Evolutionary conservation across 2,113 vertebrate genomes (phyloP).

Genomic region (Rhinopomastus cyanomelas): DNA sequence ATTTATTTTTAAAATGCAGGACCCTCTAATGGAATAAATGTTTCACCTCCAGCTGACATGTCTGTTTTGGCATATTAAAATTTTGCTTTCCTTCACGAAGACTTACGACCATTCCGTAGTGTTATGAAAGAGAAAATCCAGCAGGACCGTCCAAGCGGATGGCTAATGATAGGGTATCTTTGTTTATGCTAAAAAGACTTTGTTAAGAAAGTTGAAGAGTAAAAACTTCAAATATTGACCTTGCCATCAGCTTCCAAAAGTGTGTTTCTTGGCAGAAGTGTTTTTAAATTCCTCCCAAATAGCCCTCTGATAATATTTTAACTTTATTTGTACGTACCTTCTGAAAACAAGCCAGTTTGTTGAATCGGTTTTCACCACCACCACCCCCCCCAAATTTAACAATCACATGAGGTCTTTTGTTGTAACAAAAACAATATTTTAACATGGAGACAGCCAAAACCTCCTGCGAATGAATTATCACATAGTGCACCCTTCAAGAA

Average conservation of each 20-base stretch:
- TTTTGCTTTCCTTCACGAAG: not conserved
- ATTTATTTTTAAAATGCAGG: slow-evolving; percentile 39
- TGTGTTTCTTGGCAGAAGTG: slow-evolving; percentile 21
- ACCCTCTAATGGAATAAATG: slow-evolving; percentile 15
- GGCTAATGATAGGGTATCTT: slow-evolving; percentile 12
- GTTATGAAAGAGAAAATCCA: not conserved
- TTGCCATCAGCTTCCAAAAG: slow-evolving; percentile 8
- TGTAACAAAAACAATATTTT: not conserved
- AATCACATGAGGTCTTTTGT: not conserved
- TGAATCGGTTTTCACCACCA: not conserved
- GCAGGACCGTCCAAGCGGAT: not conserved
- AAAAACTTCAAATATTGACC: slow-evolving; percentile 28
- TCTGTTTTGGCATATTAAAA: not conserved
- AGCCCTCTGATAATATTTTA: slow-evolving; percentile 25
- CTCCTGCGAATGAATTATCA: slow-evolving; percentile 14
- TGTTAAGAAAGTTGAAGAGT: not conserved
- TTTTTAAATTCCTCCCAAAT: slow-evolving; percentile 11
- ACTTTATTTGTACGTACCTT: slow-evolving; percentile 16
- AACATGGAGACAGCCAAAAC: not conserved
- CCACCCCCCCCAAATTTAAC: not conserved
- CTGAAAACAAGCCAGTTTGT: slow-evolving; percentile 19
- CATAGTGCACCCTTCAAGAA: not conserved
- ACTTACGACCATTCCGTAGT: not conserved
- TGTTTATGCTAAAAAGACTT: slow-evolving; percentile 7
- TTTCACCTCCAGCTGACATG: not conserved